Base-by-base conservation (phyloP, 2,888 invertebrate species). In the Archips xylosteana region DNA sequence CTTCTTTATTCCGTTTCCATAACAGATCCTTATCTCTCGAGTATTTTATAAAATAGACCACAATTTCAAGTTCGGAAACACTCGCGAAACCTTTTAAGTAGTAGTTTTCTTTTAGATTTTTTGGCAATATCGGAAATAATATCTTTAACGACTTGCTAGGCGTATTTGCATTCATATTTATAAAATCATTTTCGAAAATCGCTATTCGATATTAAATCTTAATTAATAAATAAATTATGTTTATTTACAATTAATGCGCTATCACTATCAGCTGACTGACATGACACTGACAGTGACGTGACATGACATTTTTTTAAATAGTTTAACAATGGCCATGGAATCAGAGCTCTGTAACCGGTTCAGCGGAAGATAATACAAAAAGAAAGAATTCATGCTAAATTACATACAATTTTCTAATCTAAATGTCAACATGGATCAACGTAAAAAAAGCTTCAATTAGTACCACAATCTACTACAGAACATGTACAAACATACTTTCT, bases 31-130 rank as follows among this genome's bases (percentile, higher is more conserved):
- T 68, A 70, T 77, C 80, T 13, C 77, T 70, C 42, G 80, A 77
- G 76, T 78, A 88, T 78, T 85, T 85, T 42, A 89, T 89, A 10
- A 93, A 80, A 73, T 81, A 92, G 74, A 94, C 83, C 34, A 85
- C 83, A 64, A 81, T 74, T 75, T 80, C 77, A 76, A 78, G 57
- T 13, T 84, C 80, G 10, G 76, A 75, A 45, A 60, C 64, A 71
- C 66, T 74, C 65, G 89, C 75, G 79, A 81, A 83, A 64, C 93
- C 93, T 76, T 77, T 88, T 34, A 89, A 87, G 80, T 85, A 90
- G n/a, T n/a, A n/a, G n/a, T n/a, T n/a, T n/a, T 83, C 82, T 62
- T 80, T 80, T 0, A 62, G 34, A 62, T 76, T 74, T n/a, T 64
- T 68, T 34, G 80, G 76, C 69, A 87, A 75, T 63, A 78, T 70